Base-by-base conservation (phyloP, 2,113 vertebrate species). In the Choloepus hoffmanni region DNA sequence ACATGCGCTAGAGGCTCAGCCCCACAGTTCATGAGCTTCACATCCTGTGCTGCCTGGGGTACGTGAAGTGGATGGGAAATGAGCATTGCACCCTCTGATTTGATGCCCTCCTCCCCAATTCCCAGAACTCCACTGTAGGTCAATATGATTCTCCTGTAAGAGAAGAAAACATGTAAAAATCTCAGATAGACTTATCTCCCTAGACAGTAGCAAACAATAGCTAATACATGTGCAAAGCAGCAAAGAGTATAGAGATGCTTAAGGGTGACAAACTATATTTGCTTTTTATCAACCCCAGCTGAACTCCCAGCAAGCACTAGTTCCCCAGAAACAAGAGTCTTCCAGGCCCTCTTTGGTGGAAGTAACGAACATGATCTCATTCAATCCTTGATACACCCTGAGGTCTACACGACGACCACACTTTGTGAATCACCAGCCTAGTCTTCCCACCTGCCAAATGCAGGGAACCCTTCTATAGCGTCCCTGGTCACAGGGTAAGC, bases 111-210 rank as follows among this genome's bases (percentile, higher is more conserved):
- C 1, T 12, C 10, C 67, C 14, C 58, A 3, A 76, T 24, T 14
- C 73, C 28, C 30, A 70, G 43, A 82, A 83, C 23, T 48, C 26
- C 23, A 28, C 21, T 2, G 11, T 28, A 68, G 43, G 16, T 60
- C 23, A 24, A 3, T 60, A n/a, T 30, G 72, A 30, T 62, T 40
- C 76, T 82, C 79, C 65, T 73, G 77, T 79, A 50, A 68, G 48
- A 68, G 58, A 89, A 89, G 87, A 93, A 55, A 78, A 65, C 58
- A 84, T n/a, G n/a, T 40, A 84, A 50, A 89, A 24, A 79, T 10
- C 53, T 21, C 40, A 68, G 89, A 40, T 26, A 55, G 83, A 45
- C 24, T 77, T 55, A 55, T 33, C 28, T 79, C 62, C 53, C 70
- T 70, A 10, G 43, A 72, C 67, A 48, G 14, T 0, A 68, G 89